phyloP scores from a whole-genome alignment of 2,888 invertebrate genomes.

The Lacanobia oleracea region DNA sequence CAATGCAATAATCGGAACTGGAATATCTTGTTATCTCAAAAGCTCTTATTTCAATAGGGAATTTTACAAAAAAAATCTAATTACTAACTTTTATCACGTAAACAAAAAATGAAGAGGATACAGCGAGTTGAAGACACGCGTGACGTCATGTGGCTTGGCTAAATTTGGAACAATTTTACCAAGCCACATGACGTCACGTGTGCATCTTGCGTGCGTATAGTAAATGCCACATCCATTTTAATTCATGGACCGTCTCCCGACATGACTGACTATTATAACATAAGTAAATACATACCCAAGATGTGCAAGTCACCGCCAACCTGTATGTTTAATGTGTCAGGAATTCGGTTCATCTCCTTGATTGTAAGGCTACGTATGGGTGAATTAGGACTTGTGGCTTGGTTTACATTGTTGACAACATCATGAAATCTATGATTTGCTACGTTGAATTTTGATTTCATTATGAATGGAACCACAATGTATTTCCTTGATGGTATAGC shows the following conservation, averaged over 20 bases:
- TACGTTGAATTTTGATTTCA: neutral
- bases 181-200: too few relatives aligned
- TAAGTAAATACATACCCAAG: conserved; percentile 65
- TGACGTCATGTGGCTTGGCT: too few relatives aligned
- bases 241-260: conserved; percentile 33
- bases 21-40: neutral
- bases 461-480: too few relatives aligned
- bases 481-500: conserved; percentile 32
- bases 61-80: too few relatives aligned
- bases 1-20: neutral
- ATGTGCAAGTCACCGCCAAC: conserved; percentile 68
- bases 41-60: neutral
- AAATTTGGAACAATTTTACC: too few relatives aligned
- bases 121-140: too few relatives aligned
- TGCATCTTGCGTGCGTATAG: neutral
- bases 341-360: conserved; percentile 55
- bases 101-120: too few relatives aligned
- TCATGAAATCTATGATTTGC: conserved; percentile 14
- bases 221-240: conserved; percentile 46
- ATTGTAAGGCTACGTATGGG: conserved; percentile 9
- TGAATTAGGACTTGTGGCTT: conserved; percentile 25
- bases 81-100: too few relatives aligned
- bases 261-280: conserved; percentile 65
- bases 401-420: conserved; percentile 23
- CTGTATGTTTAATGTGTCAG: conserved; percentile 63